Evolutionary conservation across 2,888 invertebrate genomes (phyloP).

Genomic region (Lapara coniferarum): DNA sequence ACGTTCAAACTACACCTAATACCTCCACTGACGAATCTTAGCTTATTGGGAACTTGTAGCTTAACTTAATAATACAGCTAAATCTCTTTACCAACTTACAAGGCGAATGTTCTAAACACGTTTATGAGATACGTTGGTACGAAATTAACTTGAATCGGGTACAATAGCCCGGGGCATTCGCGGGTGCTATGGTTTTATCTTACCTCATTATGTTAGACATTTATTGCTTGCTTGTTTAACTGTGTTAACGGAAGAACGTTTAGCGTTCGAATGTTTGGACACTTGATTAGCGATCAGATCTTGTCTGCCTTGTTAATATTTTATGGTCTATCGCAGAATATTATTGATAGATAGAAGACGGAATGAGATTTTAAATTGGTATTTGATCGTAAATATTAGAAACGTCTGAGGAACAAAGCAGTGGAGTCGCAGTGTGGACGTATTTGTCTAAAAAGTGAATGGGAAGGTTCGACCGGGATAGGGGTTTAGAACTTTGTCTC

Average conservation of each 20-base stretch:
- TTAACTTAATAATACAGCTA: conserved; percentile 34
- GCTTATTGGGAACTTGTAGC: conserved; percentile 32
- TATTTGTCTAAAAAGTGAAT: too few species aligned
- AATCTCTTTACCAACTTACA: conserved; percentile 36
- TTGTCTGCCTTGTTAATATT: not conserved
- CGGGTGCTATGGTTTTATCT: conserved; percentile 46
- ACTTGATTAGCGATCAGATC: not conserved
- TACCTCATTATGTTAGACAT: conserved; percentile 51
- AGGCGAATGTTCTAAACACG: conserved; percentile 36
- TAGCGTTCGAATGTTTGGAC: not conserved
- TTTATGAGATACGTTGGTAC: conserved; percentile 29
- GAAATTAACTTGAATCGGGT: conserved; percentile 39
- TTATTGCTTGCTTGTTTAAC: conserved; percentile 48
- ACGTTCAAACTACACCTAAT: not conserved
- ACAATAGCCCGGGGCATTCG: conserved; percentile 47
- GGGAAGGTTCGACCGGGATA: too few species aligned
- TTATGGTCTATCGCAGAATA: too few species aligned
- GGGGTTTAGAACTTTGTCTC: too few species aligned
- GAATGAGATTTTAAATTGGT: too few species aligned
- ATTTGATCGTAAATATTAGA: too few species aligned
- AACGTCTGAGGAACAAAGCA: too few species aligned
- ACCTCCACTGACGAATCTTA: not conserved
- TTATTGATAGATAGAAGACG: too few species aligned
- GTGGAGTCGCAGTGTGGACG: too few species aligned
- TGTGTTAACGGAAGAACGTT: conserved; percentile 26